Percentiles rank a stretch among this genome's conserved stretches.
Evolutionary conservation across 2,113 vertebrate species (phyloP).

Genomic region (Tetrax tetrax): DNA sequence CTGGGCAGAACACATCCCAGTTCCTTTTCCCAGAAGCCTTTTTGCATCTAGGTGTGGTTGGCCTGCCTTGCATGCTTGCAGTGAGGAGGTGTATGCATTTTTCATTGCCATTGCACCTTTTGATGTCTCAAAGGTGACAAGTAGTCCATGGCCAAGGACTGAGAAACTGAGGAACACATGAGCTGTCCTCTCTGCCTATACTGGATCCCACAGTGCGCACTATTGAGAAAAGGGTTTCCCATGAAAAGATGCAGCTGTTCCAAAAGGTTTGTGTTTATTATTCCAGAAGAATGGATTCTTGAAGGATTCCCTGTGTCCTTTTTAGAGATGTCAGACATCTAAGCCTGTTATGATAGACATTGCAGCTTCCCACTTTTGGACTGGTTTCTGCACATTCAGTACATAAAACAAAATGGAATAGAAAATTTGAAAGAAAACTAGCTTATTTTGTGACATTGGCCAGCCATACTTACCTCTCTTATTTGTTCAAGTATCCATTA

Average conservation of each 20-base stretch:
- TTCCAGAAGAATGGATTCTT: background rate
- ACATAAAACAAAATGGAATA: background rate
- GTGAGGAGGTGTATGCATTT: background rate
- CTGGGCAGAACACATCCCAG: background rate
- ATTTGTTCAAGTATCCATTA: background rate
- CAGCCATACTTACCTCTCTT: background rate
- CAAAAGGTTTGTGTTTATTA: background rate
- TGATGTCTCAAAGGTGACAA: background rate
- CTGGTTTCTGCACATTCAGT: background rate
- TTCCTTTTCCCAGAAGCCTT: background rate
- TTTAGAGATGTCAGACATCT: background rate
- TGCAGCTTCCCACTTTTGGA: background rate
- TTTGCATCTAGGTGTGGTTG: background rate
- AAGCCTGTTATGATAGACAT: accelerated
- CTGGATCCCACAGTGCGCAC: background rate
- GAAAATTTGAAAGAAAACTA: background rate
- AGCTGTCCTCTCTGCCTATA: background rate
- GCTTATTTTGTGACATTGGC: background rate
- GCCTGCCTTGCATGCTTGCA: background rate
- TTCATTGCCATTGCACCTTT: background rate
- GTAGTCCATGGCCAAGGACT: background rate
- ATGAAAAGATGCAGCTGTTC: background rate
- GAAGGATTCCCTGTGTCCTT: background rate
- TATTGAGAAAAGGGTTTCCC: background rate
- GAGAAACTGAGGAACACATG: background rate